Conservation (phyloP, 2,888 invertebrate species). For the Troides helena region DNA sequence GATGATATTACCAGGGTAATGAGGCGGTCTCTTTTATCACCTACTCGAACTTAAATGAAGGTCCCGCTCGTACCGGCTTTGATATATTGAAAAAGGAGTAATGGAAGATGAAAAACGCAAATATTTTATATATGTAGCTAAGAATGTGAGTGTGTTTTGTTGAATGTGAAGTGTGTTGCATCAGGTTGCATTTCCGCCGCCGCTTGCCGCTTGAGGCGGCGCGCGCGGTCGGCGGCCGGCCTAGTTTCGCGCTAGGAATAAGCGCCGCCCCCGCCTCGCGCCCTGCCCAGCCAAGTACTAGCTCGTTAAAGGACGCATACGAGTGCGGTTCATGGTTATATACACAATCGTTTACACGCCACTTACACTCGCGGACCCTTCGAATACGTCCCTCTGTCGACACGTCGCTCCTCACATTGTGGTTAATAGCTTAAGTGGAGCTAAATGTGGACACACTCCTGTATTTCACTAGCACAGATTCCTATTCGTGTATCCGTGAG, state of each 20-base stretch:
- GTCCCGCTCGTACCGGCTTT: no score
- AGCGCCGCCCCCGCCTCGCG: conserved; percentile 73
- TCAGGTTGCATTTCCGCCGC: conserved; percentile 32
- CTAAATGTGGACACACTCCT: conserved; percentile 4
- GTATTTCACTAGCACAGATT: neutral
- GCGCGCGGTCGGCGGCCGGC: conserved; percentile 74
- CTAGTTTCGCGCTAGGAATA: conserved; percentile 78
- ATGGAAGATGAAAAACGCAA: no score
- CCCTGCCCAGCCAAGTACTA: conserved; percentile 67
- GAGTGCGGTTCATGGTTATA: conserved; percentile 39
- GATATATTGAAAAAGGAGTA: no score
- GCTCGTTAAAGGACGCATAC: conserved; percentile 68
- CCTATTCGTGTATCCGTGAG: no score
- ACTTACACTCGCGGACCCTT: conserved; percentile 35
- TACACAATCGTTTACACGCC: conserved; percentile 34
- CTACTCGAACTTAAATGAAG: no score
- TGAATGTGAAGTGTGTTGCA: neutral
- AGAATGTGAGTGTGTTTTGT: no score
- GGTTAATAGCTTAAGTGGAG: conserved; percentile 1
- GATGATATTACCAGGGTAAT: no score
- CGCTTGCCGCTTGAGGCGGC: conserved; percentile 39
- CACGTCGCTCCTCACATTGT: conserved; percentile 9
- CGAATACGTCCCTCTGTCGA: conserved; percentile 35
- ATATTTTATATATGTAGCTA: no score
- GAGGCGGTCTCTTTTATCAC: no score